Conservation (phyloP, 2,113 vertebrate genomes). For the Nerophis lumbriciformis region DNA sequence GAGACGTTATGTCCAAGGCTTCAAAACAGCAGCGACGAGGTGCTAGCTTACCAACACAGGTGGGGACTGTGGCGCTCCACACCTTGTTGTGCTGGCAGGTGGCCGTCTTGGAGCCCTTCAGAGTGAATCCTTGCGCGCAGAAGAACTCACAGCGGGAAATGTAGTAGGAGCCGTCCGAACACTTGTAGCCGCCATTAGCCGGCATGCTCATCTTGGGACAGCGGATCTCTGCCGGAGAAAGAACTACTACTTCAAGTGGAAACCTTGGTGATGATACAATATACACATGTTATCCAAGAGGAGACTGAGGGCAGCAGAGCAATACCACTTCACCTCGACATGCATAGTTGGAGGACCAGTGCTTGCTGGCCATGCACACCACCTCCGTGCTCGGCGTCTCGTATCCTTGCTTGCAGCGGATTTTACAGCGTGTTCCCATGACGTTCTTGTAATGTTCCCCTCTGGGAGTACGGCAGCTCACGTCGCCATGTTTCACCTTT, state of each 20-base stretch:
- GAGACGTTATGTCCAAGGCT: neutral
- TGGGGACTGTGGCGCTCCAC: conserved; percentile 80
- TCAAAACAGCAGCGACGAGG: neutral
- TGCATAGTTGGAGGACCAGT: conserved; percentile 90
- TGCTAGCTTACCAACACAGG: conserved; percentile 80
- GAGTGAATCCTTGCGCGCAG: conserved; percentile 85
- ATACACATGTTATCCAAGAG: neutral
- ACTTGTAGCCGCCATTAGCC: conserved; percentile 86
- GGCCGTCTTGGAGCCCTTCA: conserved; percentile 82
- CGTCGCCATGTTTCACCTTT: conserved; percentile 90
- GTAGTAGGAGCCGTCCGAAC: conserved; percentile 89
- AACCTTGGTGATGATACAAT: neutral
- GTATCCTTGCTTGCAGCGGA: conserved; percentile 88
- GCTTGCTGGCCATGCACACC: conserved; percentile 87
- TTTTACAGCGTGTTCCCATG: conserved; percentile 86
- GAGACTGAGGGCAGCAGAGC: neutral
- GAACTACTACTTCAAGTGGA: neutral
- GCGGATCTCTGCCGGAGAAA: conserved; percentile 81
- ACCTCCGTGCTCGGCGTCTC: conserved; percentile 83
- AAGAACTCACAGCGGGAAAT: conserved; percentile 93
- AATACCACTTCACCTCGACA: conserved; percentile 81
- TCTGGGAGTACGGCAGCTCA: conserved; percentile 83
- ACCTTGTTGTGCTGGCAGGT: conserved; percentile 82
- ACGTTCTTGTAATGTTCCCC: conserved; percentile 85
- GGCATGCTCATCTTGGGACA: conserved; percentile 86